Evolutionary conservation across 2,113 vertebrate species (phyloP).

Genomic region (Polypterus senegalus): DNA sequence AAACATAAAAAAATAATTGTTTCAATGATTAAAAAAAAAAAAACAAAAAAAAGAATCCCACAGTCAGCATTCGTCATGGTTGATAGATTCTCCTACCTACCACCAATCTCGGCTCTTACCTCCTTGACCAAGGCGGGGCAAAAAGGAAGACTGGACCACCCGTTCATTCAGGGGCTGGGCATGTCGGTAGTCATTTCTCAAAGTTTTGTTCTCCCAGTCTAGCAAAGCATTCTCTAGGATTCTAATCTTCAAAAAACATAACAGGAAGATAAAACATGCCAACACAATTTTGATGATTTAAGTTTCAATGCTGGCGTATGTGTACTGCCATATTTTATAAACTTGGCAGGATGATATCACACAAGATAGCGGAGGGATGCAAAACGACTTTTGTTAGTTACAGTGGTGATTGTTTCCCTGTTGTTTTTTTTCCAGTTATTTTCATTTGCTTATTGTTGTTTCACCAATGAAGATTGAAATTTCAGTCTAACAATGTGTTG

Average conservation of each 20-base stretch:
- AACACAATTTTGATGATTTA: not conserved
- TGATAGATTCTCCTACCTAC: not conserved
- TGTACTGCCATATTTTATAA: too few species aligned
- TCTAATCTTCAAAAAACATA: conserved; percentile 37
- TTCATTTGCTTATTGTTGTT: too few species aligned
- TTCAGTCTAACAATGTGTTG: too few species aligned
- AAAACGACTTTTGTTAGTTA: too few species aligned
- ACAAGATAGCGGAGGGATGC: too few species aligned
- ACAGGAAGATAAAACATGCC: not conserved
- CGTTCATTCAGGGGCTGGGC: conserved; percentile 62
- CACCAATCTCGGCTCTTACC: not conserved
- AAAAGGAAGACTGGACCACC: conserved; percentile 68
- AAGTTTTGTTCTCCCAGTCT: conserved; percentile 58
- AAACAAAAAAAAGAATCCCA: too few species aligned
- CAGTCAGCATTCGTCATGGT: not conserved
- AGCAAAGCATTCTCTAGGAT: conserved; percentile 67
- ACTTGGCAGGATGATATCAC: too few species aligned
- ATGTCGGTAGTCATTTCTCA: conserved; percentile 65
- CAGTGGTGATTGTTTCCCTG: too few species aligned
- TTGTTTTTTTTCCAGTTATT: too few species aligned
- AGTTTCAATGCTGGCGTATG: too few species aligned
- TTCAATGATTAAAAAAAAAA: too few species aligned
- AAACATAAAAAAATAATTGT: not conserved
- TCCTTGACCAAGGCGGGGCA: conserved; percentile 32
- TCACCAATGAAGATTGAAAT: too few species aligned